Evolutionary conservation across 1,140 invertebrate genomes (phyloP).

Genomic region (Uloborus diversus): DNA sequence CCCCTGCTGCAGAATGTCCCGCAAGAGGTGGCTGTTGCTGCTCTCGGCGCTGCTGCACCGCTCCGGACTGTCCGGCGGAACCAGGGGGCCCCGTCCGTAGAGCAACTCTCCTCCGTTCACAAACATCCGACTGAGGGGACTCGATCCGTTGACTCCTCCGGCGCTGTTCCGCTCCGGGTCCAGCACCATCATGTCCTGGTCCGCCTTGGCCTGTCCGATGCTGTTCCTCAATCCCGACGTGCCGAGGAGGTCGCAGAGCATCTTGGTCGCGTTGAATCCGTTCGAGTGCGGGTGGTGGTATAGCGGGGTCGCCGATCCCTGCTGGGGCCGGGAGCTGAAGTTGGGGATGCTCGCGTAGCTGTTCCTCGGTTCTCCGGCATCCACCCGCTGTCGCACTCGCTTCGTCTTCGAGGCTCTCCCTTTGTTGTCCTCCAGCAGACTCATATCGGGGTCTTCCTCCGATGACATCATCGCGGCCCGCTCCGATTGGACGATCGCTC

Average conservation of each 20-base stretch:
- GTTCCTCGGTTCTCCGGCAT: conserved; percentile 92
- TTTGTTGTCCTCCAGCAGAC: conserved; percentile 6
- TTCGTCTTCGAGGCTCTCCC: conserved; percentile 81
- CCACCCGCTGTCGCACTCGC: conserved; percentile 90
- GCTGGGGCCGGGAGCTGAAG: conserved; percentile 75
- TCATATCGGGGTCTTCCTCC: conserved; percentile 82
- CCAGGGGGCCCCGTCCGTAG: background rate
- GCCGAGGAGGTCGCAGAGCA: conserved; percentile 31
- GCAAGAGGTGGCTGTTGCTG: conserved; percentile 65
- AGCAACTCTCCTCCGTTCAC: conserved; percentile 10
- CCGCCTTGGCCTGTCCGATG: background rate
- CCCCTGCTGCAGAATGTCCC: conserved; percentile 67
- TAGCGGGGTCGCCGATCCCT: conserved; percentile 70
- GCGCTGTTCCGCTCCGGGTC: background rate
- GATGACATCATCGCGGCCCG: conserved; percentile 90
- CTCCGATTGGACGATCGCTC: conserved; percentile 71
- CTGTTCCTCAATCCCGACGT: background rate
- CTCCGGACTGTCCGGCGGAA: background rate
- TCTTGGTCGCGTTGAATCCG: conserved; percentile 65
- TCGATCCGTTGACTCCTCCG: conserved; percentile 2
- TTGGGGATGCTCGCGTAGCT: conserved; percentile 88
- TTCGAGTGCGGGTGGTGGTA: conserved; percentile 59
- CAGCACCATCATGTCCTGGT: conserved; percentile 24
- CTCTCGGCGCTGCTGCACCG: conserved; percentile 37
- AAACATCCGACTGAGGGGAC: background rate